A percentile compares a stretch with the other conserved stretches of the same genome.
These are phyloP conservation scores for Alviniconcha strummeri DNA, from an alignment of 2,888 invertebrate species.

Conservation along the genomic window DNA sequence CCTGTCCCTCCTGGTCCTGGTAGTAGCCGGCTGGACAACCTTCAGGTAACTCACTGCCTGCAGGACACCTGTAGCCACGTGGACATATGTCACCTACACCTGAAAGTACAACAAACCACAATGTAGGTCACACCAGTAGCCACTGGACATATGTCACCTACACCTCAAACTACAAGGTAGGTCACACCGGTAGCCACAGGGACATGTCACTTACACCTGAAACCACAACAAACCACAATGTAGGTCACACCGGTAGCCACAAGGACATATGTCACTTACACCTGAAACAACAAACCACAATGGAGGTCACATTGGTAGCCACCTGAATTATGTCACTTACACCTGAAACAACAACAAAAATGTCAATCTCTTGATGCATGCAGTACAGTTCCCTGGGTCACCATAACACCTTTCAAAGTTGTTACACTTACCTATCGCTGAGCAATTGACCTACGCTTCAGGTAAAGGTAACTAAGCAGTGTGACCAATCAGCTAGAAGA, in stretches of 20 bases:
- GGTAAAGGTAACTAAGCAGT: too few species aligned
- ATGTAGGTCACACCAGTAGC: constrained; percentile 67
- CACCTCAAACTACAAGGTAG: constrained; percentile 43
- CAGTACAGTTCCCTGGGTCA: too few species aligned
- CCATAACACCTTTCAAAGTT: too few species aligned
- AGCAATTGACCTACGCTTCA: too few species aligned
- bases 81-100: constrained; percentile 71
- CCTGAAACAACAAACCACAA: constrained; percentile 40
- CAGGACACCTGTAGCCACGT: constrained; percentile 65
- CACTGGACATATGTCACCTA: constrained; percentile 68
- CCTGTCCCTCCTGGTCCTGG: constrained; percentile 48
- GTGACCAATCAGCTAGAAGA: too few species aligned
- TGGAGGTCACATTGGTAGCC: constrained; percentile 59
- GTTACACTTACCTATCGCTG: too few species aligned
- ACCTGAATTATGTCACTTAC: constrained; percentile 66
- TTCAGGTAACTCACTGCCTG: constrained; percentile 59
- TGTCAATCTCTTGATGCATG: too few species aligned
- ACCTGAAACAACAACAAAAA: constrained; percentile 46
- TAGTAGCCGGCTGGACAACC: constrained; percentile 56
- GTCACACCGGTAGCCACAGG: constrained; percentile 63
- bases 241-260: constrained; percentile 60
- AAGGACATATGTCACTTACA: constrained; percentile 68
- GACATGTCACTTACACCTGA: constrained; percentile 69
- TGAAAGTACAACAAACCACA: constrained; percentile 34
- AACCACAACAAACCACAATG: not conserved